phyloP scores from a whole-genome alignment of 2,113 vertebrate genomes.

The Odontesthes bonariensis region DNA sequence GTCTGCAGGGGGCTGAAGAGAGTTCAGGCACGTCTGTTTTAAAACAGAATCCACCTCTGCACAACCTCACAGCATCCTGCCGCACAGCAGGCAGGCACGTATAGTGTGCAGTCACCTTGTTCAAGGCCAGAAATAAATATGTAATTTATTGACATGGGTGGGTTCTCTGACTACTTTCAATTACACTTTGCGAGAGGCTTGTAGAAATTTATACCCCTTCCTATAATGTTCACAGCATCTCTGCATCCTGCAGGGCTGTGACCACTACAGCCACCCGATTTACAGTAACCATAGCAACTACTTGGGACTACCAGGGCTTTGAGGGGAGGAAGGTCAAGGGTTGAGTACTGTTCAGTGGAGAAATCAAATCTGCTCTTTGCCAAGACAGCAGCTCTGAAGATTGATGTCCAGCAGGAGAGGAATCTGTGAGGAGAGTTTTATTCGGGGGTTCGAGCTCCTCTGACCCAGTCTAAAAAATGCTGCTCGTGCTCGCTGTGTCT shows the following conservation, averaged over 20 bases:
- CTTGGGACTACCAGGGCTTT: slow-evolving; percentile 55
- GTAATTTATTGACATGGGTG: slow-evolving; percentile 61
- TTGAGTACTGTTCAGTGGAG: slow-evolving; percentile 72
- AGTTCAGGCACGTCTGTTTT: slow-evolving; percentile 48
- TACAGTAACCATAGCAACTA: slow-evolving; percentile 79
- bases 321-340: slow-evolving; percentile 73
- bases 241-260: slow-evolving; percentile 49
- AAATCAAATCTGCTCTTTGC: slow-evolving; percentile 76
- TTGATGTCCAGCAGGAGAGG: slow-evolving; percentile 70
- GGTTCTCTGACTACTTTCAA: slow-evolving; percentile 47
- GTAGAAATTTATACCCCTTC: slow-evolving; percentile 51
- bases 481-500: slow-evolving; percentile 35
- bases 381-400: slow-evolving; percentile 73
- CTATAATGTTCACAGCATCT: slow-evolving; percentile 48
- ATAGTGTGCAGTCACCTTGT: slow-evolving; percentile 55
- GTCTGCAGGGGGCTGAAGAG: slow-evolving; percentile 9
- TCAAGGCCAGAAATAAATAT: slow-evolving; percentile 67
- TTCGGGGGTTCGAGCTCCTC: slow-evolving; percentile 36
- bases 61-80: slow-evolving; percentile 7
- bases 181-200: slow-evolving; percentile 46
- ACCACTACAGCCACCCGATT: slow-evolving; percentile 39
- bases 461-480: slow-evolving; percentile 64
- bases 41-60: slow-evolving; percentile 44
- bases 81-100: slow-evolving; percentile 24
- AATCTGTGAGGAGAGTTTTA: slow-evolving; percentile 38